These are phyloP conservation scores for Tetrax tetrax DNA, from an alignment of 2,113 vertebrate species.

Conservation along the genomic window DNA sequence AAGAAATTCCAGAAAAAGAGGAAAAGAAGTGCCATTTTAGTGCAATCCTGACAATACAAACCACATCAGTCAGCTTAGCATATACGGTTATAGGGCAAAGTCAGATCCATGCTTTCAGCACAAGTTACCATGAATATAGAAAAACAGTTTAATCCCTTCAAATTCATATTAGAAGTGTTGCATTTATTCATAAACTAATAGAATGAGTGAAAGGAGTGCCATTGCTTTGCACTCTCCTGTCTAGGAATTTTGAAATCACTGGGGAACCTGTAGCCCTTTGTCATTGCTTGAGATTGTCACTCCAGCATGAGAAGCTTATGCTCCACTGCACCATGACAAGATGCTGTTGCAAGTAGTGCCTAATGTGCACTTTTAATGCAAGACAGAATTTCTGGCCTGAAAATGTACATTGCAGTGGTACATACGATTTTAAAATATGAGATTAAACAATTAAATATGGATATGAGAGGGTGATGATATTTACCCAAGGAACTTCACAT, in stretches of 20 bases:
- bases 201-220: neutral
- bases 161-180: neutral
- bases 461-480: neutral
- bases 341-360: neutral
- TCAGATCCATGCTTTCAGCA: neutral
- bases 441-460: neutral
- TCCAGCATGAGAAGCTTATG: neutral
- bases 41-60: neutral
- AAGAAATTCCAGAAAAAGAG: neutral
- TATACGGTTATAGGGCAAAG: neutral
- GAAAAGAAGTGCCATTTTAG: neutral
- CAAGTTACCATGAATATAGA: neutral
- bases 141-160: neutral
- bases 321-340: neutral
- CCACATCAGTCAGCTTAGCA: neutral
- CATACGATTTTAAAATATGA: neutral
- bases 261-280: neutral
- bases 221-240: neutral
- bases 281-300: neutral
- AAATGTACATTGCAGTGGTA: neutral
- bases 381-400: neutral
- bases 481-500: neutral
- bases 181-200: conserved; percentile 1
- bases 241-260: neutral
- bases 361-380: neutral